These are phyloP conservation scores for Hydractinia symbiolongicarpus DNA, from an alignment of 30 jellyfish, hydroid and myxozoan genomes.

Conservation along the genomic window DNA sequence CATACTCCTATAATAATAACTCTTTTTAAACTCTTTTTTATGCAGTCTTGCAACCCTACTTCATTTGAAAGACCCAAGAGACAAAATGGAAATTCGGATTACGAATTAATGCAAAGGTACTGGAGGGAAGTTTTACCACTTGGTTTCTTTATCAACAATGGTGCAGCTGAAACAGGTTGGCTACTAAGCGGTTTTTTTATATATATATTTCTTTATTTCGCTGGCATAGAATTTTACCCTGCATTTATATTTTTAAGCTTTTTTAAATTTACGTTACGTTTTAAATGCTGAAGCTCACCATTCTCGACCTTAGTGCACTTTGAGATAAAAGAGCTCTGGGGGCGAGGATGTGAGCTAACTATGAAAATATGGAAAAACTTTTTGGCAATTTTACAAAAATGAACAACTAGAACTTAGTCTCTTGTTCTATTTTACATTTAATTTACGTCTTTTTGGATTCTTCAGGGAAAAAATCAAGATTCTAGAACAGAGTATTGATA, in stretches of 20 bases:
- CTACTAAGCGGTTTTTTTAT: neutral
- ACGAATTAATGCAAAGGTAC: constrained; percentile 22
- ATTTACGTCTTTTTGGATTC: neutral
- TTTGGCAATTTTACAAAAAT: no score
- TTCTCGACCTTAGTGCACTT: no score
- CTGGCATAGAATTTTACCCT: constrained; percentile 31
- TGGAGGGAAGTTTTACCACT: constrained; percentile 63
- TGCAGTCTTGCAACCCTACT: neutral
- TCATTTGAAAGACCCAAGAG: neutral
- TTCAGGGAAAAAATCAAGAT: neutral
- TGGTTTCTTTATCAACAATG: constrained; percentile 75
- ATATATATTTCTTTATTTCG: neutral
- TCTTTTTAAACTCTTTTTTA: neutral
- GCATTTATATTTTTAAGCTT: no score
- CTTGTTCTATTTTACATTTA: neutral
- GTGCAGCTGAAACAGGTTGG: constrained; percentile 56
- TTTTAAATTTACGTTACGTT: no score
- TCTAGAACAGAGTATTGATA: neutral
- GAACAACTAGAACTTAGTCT: no score
- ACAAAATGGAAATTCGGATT: constrained; percentile 3
- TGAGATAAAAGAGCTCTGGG: no score
- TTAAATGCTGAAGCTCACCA: no score
- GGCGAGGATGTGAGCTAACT: no score
- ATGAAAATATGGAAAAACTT: no score
- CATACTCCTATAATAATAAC: no score